Conservation (phyloP, 1,140 invertebrate species). For the Galleria mellonella region DNA sequence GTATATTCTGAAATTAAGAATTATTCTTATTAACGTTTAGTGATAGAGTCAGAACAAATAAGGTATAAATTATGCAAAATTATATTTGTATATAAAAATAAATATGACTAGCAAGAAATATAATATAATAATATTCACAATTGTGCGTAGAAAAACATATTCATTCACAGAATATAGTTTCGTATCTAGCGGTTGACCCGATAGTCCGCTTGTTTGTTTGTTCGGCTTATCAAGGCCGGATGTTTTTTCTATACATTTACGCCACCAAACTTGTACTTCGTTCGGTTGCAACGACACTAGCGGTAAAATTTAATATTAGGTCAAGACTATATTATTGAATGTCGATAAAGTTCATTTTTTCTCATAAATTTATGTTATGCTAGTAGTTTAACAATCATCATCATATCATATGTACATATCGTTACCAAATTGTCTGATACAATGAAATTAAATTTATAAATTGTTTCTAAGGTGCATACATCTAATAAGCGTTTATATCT, state of each 20-base stretch:
- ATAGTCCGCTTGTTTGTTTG: slow-evolving; percentile 71
- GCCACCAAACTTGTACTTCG: slow-evolving; percentile 62
- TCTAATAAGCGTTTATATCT: too few species aligned
- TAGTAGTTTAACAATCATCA: too few species aligned
- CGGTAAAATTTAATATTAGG: slow-evolving; percentile 56
- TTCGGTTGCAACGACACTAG: slow-evolving; percentile 40
- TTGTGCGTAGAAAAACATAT: slow-evolving; percentile 29
- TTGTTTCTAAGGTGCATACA: too few species aligned
- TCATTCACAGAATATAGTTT: slow-evolving; percentile 43
- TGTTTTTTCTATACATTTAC: slow-evolving; percentile 71
- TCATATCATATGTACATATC: too few species aligned
- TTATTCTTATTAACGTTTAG: too few species aligned
- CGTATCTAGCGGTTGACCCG: slow-evolving; percentile 63
- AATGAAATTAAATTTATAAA: too few species aligned
- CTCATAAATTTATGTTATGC: slow-evolving; percentile 7
- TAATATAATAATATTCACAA: too few species aligned
- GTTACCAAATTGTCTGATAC: too few species aligned
- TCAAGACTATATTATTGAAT: slow-evolving; percentile 49
- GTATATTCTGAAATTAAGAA: too few species aligned
- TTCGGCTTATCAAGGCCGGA: slow-evolving; percentile 70
- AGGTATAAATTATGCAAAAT: neutral
- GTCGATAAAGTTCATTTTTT: slow-evolving; percentile 43
- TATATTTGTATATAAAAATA: neutral
- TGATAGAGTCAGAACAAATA: too few species aligned
- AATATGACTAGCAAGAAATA: too few species aligned